Percentiles rank a stretch among this genome's conserved stretches.
Conservation (phyloP, 1,140 invertebrate species). For the Atta colombica region DNA sequence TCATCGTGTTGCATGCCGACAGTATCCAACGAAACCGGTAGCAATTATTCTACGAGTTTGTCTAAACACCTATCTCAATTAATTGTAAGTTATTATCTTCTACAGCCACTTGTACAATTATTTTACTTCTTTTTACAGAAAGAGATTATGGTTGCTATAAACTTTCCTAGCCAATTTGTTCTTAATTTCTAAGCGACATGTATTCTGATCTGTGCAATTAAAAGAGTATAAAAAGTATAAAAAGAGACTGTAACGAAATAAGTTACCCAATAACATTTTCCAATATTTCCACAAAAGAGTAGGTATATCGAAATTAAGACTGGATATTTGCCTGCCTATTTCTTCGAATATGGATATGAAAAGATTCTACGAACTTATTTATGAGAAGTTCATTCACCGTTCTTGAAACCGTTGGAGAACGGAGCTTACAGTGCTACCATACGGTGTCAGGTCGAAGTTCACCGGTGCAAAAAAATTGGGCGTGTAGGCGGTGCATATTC, state of each 20-base stretch:
- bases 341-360: not conserved
- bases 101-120: not conserved
- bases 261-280: not conserved
- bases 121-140: not conserved
- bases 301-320: not conserved
- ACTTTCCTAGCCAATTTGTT: not conserved
- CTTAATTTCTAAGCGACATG: not conserved
- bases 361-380: not conserved
- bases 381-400: not conserved
- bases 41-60: not conserved
- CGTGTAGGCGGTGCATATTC: slow-evolving; percentile 40
- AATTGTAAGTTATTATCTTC: slow-evolving; percentile 16
- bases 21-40: slow-evolving; percentile 5
- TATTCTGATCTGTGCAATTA: not conserved
- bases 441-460: slow-evolving; percentile 33
- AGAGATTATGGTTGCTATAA: not conserved
- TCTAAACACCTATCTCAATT: slow-evolving; percentile 3
- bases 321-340: not conserved
- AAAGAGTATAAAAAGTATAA: too few species aligned
- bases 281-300: slow-evolving; percentile 6
- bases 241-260: not conserved
- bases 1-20: not conserved
- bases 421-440: not conserved
- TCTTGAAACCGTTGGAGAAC: not conserved
- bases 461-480: slow-evolving; percentile 1